These are phyloP conservation scores for Halictus ligatus DNA, from an alignment of 2,888 invertebrate genomes.

Conservation along the genomic window DNA sequence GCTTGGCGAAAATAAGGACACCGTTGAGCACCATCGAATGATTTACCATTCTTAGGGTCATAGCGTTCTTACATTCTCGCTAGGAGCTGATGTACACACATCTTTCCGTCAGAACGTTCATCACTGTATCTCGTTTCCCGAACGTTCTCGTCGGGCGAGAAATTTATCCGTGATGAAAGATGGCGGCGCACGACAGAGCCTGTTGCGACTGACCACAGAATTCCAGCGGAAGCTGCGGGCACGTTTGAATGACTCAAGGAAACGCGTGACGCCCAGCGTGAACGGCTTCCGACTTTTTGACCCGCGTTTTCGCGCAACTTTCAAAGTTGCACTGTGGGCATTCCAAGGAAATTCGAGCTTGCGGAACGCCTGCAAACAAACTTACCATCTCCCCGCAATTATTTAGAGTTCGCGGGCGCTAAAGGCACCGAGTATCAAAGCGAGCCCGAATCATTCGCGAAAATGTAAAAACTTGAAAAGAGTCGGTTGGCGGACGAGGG, in stretches of 20 bases:
- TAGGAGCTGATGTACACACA: too few species aligned
- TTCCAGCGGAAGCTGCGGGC: neutral
- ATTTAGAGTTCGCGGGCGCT: neutral
- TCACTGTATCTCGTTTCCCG: neutral
- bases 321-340: neutral
- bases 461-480: neutral
- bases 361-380: neutral
- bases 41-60: too few species aligned
- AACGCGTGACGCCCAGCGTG: neutral
- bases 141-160: neutral
- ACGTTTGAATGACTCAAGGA: constrained; percentile 19
- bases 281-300: constrained; percentile 14
- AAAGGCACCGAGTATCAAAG: constrained; percentile 7
- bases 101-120: too few species aligned
- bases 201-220: neutral
- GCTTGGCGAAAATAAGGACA: too few species aligned
- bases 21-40: too few species aligned
- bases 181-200: neutral
- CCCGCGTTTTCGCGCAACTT: neutral
- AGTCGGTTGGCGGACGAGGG: neutral
- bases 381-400: constrained; percentile 2
- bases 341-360: neutral
- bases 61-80: too few species aligned
- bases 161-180: neutral
- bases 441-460: neutral